Base-by-base conservation (phyloP, 2,113 vertebrate species). In the Bubalus kerabau region DNA sequence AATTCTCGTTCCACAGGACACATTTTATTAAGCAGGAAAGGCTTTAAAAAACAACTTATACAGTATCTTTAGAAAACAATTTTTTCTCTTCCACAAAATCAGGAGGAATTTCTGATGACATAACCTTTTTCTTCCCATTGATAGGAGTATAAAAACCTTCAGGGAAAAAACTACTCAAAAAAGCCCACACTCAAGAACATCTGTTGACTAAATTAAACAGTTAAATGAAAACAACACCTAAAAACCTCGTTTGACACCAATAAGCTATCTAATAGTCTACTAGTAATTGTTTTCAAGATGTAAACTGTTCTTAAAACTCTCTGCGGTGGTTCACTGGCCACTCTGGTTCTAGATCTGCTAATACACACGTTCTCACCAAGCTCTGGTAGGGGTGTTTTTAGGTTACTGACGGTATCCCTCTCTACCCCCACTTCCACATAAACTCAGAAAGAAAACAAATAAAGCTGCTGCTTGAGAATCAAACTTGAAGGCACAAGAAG, bases 51-150 rank as follows among this genome's bases (percentile, higher is more conserved):
- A 21, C 48, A 0, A 82, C 46, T 87, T 86, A 62, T 46, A 60
- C 90, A 91, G 80, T 67, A 93, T 23, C 14, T 74, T 95, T 26
- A 74, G 32, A 78, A 88, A 87, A 28, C 50, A 5, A 90, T 59
- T 74, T 87, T 57, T 80, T 52, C 7, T 5, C 43, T 50, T 6
- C 59, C 40, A 91, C 40, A 90, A 93, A 74, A 40, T 86, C n/a
- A 86, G 46, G 28, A 57, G 36, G 28, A 81, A 71, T 74, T 95
- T 94, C 78, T 86, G 9, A 94, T 76, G 56, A 57, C 15, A 96
- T 3, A 67, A 88, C 32, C 81, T 86, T 95, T 91, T 94, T 82
- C 48, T 95, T 97, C 43, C 14, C 48, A 71, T 26, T 95, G n/a
- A 89, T 3, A 78, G 28, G 32, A 95, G 5, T 36, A 86, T 87